Evolutionary conservation across 2,113 vertebrate genomes (phyloP), one percentile per base, ranked within the genome.

Genomic region (Dermatemys mawii): DNA sequence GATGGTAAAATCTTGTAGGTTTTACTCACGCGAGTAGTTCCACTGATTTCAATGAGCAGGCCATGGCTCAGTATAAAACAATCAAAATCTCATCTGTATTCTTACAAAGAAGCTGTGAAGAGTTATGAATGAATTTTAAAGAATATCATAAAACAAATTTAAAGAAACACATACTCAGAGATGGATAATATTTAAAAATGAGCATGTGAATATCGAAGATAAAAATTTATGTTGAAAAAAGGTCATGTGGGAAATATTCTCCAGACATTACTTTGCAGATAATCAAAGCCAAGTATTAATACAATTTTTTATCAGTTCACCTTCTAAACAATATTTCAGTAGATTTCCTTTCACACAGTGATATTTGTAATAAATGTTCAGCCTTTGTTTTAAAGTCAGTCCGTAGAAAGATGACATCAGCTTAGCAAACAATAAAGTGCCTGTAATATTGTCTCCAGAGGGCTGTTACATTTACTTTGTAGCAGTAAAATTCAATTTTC

Each of bases 261-360:
- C 86, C 96, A 97, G 95, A 95, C 97, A 97, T 97, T 98, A 98
- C 97, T 98, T 97, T 97, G 92, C 93, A 97, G 98, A 98, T 98
- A 98, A 98, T 98, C 98, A 98, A 98, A 98, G 97, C 92, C 96
- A 97, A 98, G 95, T 97, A 97, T 98, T 97, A 98, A 98, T 97
- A 97, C 97, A 97, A 97, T 97, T 98, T 98, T 97, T 97, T 96
- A 98, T 98, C 98, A 98, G 98, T 97, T 98, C 98, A 98, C 98
- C 98, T 98, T 98, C 98, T 97, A 98, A 98, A 99, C 98, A 99
- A 98, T 98, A 99, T 98, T 98, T 98, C 98, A 98, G 98, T 98
- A 99, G 98, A 98, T 99, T 99, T 99, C 99, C 99, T 99, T 99
- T 99, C 99, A 99, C 99, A 99, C 99, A 99, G 98, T 98, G 97